Conservation (phyloP, 2,113 vertebrate species). For the Plecotus auritus region DNA sequence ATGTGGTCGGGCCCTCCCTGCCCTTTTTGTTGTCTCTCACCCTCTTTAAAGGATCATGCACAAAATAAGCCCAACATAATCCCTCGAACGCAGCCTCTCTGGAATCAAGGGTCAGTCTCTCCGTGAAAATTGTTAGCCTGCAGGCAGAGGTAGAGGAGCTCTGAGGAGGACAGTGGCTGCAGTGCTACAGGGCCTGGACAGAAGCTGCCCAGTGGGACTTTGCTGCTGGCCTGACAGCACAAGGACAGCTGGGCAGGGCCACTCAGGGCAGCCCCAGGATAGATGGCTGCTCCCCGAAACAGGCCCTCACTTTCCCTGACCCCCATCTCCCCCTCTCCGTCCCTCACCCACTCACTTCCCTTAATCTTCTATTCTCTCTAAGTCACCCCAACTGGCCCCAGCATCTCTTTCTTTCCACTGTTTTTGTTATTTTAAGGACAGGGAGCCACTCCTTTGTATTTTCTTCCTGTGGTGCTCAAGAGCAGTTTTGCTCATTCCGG, state of each 20-base stretch:
- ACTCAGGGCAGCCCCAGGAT: constrained; percentile 72
- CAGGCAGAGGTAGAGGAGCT: neutral
- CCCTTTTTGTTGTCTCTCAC: neutral
- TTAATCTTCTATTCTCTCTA: neutral
- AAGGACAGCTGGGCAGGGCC: neutral
- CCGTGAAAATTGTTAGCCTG: neutral
- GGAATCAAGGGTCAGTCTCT: neutral
- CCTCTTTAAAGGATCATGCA: neutral
- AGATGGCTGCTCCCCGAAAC: constrained; percentile 33
- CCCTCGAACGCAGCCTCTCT: neutral
- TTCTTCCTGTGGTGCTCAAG: neutral
- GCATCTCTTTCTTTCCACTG: neutral
- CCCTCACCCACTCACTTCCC: neutral
- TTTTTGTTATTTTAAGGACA: neutral
- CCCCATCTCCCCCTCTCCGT: neutral
- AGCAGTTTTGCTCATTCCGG: neutral
- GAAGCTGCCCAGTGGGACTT: neutral
- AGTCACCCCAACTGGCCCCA: neutral
- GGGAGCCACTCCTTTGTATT: neutral
- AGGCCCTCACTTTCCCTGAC: neutral
- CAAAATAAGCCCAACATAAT: neutral
- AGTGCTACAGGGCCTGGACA: fast-evolving
- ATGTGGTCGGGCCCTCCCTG: neutral
- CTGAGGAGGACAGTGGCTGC: neutral
- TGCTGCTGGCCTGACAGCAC: neutral